Evolutionary conservation across 2,113 vertebrate species (phyloP).

Genomic region (Malurus elegans): DNA sequence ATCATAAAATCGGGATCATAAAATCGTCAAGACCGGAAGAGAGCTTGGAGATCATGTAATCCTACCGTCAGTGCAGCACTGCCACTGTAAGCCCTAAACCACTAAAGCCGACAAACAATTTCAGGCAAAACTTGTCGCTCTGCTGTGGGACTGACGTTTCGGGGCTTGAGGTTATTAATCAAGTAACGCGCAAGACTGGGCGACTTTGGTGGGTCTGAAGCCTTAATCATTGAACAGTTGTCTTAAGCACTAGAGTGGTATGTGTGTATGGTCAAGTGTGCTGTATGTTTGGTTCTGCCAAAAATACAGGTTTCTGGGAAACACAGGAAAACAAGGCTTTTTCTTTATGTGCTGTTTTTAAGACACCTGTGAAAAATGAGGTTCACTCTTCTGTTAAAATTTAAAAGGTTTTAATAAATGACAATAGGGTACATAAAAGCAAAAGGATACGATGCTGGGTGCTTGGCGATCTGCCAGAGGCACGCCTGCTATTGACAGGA

Average conservation of each 20-base stretch:
- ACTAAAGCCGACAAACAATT: neutral
- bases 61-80: neutral
- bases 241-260: no score
- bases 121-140: neutral
- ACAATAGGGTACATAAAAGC: no score
- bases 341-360: neutral
- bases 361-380: neutral
- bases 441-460: no score
- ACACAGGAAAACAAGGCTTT: neutral
- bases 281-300: neutral
- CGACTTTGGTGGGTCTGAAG: fast-evolving
- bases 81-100: neutral
- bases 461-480: no score
- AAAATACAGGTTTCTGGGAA: neutral
- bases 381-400: no score
- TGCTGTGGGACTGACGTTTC: fast-evolving
- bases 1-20: fast-evolving
- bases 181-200: neutral
- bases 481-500: no score
- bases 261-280: neutral
- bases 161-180: neutral
- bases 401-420: no score
- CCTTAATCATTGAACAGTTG: neutral
- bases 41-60: neutral
- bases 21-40: neutral